Conservation (phyloP, 2,888 invertebrate genomes). For the Digitonthophagus gazella region DNA sequence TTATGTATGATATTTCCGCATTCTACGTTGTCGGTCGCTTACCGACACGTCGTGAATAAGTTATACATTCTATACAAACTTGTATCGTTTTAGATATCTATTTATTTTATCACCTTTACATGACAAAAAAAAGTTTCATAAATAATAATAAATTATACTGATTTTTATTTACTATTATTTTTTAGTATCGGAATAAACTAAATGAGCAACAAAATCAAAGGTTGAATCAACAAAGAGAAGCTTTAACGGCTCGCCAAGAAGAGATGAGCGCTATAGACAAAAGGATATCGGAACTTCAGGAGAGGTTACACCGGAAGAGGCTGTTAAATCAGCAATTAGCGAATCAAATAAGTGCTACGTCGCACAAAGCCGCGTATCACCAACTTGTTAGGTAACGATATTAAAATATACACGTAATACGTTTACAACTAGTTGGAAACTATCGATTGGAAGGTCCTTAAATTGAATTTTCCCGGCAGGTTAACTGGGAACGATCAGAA, state of each 20-base stretch:
- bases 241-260: slow-evolving; percentile 83
- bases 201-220: slow-evolving; percentile 93
- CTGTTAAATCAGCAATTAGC: slow-evolving; percentile 76
- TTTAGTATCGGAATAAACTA: slow-evolving; percentile 92
- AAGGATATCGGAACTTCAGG: slow-evolving; percentile 90
- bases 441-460: neutral
- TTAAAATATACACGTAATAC: too few relatives aligned
- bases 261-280: slow-evolving; percentile 92
- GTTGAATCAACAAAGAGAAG: slow-evolving; percentile 84
- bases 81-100: too few relatives aligned
- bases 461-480: slow-evolving; percentile 33
- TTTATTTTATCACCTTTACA: too few relatives aligned
- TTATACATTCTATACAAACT: neutral
- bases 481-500: slow-evolving; percentile 49
- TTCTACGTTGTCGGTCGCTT: neutral
- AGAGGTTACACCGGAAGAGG: slow-evolving; percentile 83
- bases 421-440: neutral
- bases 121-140: too few relatives aligned
- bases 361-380: slow-evolving; percentile 51
- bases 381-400: slow-evolving; percentile 48
- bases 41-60: neutral
- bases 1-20: neutral
- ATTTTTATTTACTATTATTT: slow-evolving; percentile 6
- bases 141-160: neutral
- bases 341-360: slow-evolving; percentile 57